phyloP scores from a whole-genome alignment of 1,140 invertebrate species.

The Adoxophyes honmai region DNA sequence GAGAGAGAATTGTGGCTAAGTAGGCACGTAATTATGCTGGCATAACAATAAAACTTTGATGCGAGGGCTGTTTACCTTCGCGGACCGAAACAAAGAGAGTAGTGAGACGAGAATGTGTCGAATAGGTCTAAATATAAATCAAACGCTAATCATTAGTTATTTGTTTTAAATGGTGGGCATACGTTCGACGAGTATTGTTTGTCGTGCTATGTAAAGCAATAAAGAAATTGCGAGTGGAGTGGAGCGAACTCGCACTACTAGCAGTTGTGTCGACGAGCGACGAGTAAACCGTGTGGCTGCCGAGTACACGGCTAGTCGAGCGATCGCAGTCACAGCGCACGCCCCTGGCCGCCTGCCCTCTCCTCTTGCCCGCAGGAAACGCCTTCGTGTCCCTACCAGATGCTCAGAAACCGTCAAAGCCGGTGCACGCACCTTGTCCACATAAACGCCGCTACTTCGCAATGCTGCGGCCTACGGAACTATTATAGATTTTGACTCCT shows the following conservation, averaged over 20 bases:
- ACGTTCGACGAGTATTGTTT: conserved; percentile 43
- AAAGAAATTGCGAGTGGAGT: conserved; percentile 59
- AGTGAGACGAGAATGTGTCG: conserved; percentile 26
- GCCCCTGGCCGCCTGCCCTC: conserved; percentile 58
- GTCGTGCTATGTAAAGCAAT: conserved; percentile 39
- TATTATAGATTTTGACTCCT: conserved; percentile 76
- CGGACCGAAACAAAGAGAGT: conserved; percentile 36
- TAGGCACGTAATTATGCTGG: conserved; percentile 14
- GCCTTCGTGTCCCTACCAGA: conserved; percentile 63
- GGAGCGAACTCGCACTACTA: conserved; percentile 6
- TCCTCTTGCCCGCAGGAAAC: conserved; percentile 53
- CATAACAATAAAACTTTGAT: conserved; percentile 42
- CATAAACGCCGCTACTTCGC: conserved; percentile 34
- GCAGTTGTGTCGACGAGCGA: conserved; percentile 10
- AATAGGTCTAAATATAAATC: conserved; percentile 24
- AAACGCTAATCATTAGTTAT: conserved; percentile 30
- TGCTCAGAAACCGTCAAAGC: conserved; percentile 50
- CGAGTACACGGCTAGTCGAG: conserved; percentile 47
- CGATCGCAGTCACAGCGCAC: conserved; percentile 58
- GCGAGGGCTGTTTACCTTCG: conserved; percentile 28
- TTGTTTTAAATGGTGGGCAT: conserved; percentile 42
- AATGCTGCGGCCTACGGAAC: conserved; percentile 59
- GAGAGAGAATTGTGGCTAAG: conserved; percentile 25
- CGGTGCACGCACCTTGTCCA: conserved; percentile 38
- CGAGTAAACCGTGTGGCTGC: conserved; percentile 8